Conservation (phyloP, 2,113 vertebrate genomes). For the Labrus mixtus region DNA sequence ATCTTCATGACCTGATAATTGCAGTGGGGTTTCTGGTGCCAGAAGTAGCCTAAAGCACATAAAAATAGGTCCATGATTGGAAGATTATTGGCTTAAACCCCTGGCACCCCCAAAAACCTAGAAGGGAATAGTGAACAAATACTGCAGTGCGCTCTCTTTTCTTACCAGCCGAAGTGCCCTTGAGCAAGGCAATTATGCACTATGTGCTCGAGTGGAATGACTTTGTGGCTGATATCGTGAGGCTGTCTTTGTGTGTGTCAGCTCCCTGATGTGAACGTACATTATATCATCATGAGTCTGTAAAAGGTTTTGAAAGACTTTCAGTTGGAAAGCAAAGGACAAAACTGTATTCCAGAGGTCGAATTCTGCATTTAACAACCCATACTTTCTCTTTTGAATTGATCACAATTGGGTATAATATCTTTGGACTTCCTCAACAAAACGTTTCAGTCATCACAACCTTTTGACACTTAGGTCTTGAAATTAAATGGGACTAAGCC, state of each 20-base stretch:
- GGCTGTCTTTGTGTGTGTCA: constrained; percentile 14
- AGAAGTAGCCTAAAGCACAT: constrained; percentile 48
- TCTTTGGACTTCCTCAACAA: too few species aligned
- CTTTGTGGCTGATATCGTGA: constrained; percentile 7
- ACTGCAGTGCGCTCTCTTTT: constrained; percentile 4
- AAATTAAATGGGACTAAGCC: too few species aligned
- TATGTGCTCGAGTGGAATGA: constrained; percentile 44
- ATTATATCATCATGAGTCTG: neutral
- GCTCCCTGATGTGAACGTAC: constrained; percentile 16
- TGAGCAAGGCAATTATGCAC: constrained; percentile 69
- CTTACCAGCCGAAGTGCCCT: constrained; percentile 53
- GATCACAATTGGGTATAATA: too few species aligned
- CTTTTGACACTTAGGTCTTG: too few species aligned
- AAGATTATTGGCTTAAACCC: constrained; percentile 72
- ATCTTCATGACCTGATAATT: constrained; percentile 70
- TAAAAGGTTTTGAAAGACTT: constrained; percentile 9
- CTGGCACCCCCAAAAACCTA: constrained; percentile 43
- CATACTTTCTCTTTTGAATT: too few species aligned
- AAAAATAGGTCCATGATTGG: constrained; percentile 62
- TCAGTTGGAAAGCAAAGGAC: constrained; percentile 5
- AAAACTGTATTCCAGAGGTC: neutral
- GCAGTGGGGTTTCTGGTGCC: constrained; percentile 44
- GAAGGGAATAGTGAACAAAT: constrained; percentile 43
- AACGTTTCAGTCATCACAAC: too few species aligned
- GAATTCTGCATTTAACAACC: too few species aligned